Evolutionary conservation across 2,888 invertebrate species (phyloP).

Genomic region (Netelia fuscicornis): DNA sequence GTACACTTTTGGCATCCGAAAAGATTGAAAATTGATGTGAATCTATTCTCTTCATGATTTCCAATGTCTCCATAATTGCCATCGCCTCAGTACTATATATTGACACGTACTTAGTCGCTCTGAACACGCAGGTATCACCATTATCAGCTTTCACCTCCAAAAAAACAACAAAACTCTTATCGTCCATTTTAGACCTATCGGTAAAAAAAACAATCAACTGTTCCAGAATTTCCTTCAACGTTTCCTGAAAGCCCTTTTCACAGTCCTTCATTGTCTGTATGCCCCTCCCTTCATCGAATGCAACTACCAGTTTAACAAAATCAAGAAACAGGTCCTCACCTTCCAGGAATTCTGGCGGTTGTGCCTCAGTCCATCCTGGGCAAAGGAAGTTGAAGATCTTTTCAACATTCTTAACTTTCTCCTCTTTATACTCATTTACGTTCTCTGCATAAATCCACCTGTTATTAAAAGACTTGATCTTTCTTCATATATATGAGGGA

Average conservation of each 20-base stretch:
- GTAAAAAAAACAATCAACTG: neutral
- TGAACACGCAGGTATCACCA: neutral
- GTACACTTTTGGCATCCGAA: too few species aligned
- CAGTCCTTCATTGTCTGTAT: neutral
- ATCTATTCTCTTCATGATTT: too few species aligned
- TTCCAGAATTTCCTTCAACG: neutral
- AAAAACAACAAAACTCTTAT: constrained; percentile 3
- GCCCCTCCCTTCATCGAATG: constrained; percentile 13
- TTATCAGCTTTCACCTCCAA: constrained; percentile 11
- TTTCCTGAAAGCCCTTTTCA: neutral
- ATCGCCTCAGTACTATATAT: neutral
- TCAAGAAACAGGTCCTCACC: constrained; percentile 17
- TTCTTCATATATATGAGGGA: constrained; percentile 1
- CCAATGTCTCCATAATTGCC: too few species aligned
- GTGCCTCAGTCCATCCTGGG: constrained; percentile 14
- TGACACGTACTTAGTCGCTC: neutral
- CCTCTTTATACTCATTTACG: too few species aligned
- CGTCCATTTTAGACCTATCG: constrained; percentile 25
- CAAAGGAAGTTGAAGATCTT: neutral
- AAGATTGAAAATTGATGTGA: too few species aligned
- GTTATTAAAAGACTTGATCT: constrained; percentile 41
- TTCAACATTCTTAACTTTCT: too few species aligned
- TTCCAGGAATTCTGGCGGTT: constrained; percentile 2
- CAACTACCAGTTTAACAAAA: neutral
- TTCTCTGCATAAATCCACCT: constrained; percentile 1